Percentiles rank a stretch among this genome's conserved stretches.
Evolutionary conservation across 2,888 invertebrate species (phyloP).

Genomic region (Trichopria drosophilae): DNA sequence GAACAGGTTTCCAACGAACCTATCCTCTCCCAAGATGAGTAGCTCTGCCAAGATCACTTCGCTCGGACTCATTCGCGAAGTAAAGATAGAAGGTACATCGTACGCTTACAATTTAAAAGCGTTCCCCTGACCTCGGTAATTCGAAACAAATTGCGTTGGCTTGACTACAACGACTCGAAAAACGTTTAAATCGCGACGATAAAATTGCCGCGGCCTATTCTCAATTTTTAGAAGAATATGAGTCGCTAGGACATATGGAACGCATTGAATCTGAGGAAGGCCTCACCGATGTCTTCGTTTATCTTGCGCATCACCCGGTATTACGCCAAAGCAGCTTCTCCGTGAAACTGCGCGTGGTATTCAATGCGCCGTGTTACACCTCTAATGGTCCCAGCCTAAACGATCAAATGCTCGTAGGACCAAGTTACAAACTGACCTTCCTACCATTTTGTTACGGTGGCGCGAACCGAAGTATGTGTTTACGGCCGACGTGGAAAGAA

Average conservation of each 20-base stretch:
- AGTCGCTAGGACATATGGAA: not conserved
- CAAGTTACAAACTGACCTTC: too few species aligned
- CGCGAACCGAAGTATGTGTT: too few species aligned
- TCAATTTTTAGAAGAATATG: too few species aligned
- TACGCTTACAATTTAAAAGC: constrained; percentile 1
- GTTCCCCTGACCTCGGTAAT: not conserved
- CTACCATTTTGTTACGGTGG: too few species aligned
- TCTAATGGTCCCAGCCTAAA: too few species aligned
- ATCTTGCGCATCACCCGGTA: constrained; percentile 3
- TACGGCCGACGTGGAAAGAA: too few species aligned
- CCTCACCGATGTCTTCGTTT: not conserved
- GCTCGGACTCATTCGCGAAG: not conserved
- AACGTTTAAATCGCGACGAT: not conserved
- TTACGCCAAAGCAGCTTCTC: not conserved
- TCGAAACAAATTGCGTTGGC: not conserved
- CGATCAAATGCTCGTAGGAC: too few species aligned
- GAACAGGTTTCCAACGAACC: constrained; percentile 1
- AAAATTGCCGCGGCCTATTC: not conserved
- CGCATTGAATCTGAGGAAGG: not conserved
- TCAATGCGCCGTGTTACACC: too few species aligned
- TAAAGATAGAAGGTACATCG: constrained; percentile 3
- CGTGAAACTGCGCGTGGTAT: constrained; percentile 7
- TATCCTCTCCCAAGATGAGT: not conserved
- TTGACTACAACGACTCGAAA: not conserved
- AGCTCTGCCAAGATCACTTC: constrained; percentile 7